Evolutionary conservation across 2,113 vertebrate genomes (phyloP), one percentile per base, ranked within the genome.

Genomic region (Oncorhynchus tshawytscha): DNA sequence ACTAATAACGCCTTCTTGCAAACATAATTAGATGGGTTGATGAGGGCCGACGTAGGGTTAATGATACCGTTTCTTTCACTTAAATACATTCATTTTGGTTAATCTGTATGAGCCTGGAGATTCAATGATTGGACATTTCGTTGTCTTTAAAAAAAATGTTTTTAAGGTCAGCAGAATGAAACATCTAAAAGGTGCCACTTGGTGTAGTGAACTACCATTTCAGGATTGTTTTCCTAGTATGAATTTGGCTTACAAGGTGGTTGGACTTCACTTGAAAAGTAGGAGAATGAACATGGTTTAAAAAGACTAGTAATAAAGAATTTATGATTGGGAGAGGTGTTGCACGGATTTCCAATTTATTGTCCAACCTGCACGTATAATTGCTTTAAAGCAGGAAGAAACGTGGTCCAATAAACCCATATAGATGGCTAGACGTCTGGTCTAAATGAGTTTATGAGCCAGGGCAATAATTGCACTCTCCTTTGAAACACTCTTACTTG

Each of bases 311-410:
- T 86, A 85, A 83, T 91, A 89, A 91, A 89, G 81, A 79, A 70
- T 91, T 92, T 89, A 85, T 85, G 80, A 85, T 84, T 92, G 90
- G 82, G 86, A 94, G 94, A 95, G 91, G 93, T 95, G 95, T 96
- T 94, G 92, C 89, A 82, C 83, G 87, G 84, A 87, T 93, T 91
- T 88, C 90, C 86, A 94, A 94, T 96, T 93, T 48, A 49, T 70
- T 49, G 68, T 70, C 39, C 45, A 49, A 45, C 39, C 34, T 70
- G 92, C 93, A 95, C 93, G 91, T 94, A 93, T 49, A 70, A 70
- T 70, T 45, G 39, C 68, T 70, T 70, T 70, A 70, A 49, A 70
- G 68, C 68, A 70, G 68, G 68, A 70, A 70, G 68, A 49, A 70
- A 70, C n/a, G n/a, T 25, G n/a, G 39, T 49, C 68, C 45, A 70